phyloP scores from a whole-genome alignment of 2,888 invertebrate species.

The Neoitamus cyanurus region DNA sequence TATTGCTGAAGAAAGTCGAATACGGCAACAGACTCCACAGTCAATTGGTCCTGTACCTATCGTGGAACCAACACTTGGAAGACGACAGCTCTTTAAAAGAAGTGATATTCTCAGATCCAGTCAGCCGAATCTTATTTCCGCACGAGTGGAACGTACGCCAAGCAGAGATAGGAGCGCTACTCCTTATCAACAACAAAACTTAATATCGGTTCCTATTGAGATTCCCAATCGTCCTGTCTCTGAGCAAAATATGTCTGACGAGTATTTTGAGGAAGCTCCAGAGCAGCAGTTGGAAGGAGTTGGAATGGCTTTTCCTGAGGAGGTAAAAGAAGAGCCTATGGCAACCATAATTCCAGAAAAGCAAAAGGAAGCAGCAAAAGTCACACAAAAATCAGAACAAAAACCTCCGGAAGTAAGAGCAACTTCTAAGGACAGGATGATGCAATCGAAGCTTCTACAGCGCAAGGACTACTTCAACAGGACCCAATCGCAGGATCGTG shows the following conservation, averaged over 20 bases:
- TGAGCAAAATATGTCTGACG: neutral
- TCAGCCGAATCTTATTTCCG: slow-evolving; percentile 11
- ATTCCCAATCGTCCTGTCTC: neutral
- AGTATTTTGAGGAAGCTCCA: neutral
- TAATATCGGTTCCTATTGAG: slow-evolving; percentile 41
- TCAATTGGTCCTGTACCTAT: neutral
- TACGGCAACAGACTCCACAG: neutral
- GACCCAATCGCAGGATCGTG: slow-evolving; percentile 64
- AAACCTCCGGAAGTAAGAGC: slow-evolving; percentile 51
- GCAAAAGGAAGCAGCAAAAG: neutral
- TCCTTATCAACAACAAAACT: neutral
- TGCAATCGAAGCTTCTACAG: slow-evolving; percentile 56
- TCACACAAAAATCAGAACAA: neutral
- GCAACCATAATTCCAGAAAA: neutral
- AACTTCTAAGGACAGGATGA: slow-evolving; percentile 59
- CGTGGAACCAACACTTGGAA: neutral
- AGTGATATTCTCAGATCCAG: slow-evolving; percentile 31
- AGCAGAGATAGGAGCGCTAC: neutral
- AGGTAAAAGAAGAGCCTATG: neutral
- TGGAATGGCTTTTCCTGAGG: neutral
- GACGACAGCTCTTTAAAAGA: slow-evolving; percentile 28
- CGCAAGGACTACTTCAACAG: slow-evolving; percentile 60
- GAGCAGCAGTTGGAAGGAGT: neutral
- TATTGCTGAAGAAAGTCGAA: neutral
- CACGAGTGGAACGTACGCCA: neutral